phyloP scores from a whole-genome alignment of 2,113 vertebrate species.

The Eurystomus gularis region DNA sequence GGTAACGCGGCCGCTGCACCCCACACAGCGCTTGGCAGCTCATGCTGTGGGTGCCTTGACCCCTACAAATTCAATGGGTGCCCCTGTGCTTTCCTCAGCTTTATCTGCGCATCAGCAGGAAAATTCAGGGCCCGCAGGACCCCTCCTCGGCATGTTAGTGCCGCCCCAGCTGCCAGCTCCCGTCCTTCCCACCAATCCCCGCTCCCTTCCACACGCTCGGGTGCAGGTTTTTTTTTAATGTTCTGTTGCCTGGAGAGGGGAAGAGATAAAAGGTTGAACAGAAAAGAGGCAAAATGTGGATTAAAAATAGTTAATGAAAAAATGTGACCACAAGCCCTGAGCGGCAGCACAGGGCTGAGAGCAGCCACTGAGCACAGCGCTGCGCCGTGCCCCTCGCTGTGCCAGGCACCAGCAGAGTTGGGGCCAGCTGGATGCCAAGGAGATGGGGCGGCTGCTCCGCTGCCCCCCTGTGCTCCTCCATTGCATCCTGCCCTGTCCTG shows the following conservation, averaged over 20 bases:
- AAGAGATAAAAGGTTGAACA: neutral
- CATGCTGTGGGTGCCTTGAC: neutral
- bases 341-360: neutral
- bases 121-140: neutral
- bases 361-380: neutral
- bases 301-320: conserved; percentile 64
- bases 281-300: conserved; percentile 40
- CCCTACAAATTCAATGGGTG: neutral
- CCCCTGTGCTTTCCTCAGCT: neutral
- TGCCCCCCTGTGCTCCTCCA: neutral
- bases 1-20: fast-evolving
- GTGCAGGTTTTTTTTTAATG: neutral
- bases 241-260: conserved; percentile 45
- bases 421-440: fast-evolving
- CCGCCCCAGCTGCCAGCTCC: neutral
- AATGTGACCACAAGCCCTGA: conserved; percentile 31
- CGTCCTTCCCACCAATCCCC: neutral
- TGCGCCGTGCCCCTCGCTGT: neutral
- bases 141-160: neutral
- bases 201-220: neutral
- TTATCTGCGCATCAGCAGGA: neutral
- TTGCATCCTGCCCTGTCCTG: neutral
- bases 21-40: fast-evolving
- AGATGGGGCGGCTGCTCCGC: neutral
- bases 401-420: neutral